phyloP scores from a whole-genome alignment of 1,140 invertebrate genomes.

The Oscheius sp. region DNA sequence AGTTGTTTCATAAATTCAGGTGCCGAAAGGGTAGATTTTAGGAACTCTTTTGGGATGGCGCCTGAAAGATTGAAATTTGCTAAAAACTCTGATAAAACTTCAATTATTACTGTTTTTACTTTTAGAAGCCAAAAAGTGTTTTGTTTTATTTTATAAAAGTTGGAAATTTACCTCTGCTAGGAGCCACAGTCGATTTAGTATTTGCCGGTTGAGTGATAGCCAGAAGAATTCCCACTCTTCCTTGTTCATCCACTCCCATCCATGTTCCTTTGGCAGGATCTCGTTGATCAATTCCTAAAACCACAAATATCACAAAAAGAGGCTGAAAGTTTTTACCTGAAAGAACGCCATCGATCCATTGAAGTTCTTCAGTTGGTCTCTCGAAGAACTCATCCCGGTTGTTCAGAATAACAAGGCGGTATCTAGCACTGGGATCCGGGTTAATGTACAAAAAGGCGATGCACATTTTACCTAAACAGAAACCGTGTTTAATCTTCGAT shows the following conservation, averaged over 20 bases:
- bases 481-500: too few relatives aligned
- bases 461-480: constrained; percentile 5
- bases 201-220: constrained; percentile 45
- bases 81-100: neutral
- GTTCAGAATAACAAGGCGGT: constrained; percentile 45
- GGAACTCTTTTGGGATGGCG: constrained; percentile 34
- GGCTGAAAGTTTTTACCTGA: constrained; percentile 27
- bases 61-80: constrained; percentile 37
- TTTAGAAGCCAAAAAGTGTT: constrained; percentile 8
- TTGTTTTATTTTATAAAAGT: neutral
- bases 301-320: constrained; percentile 1
- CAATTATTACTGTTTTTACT: constrained; percentile 34
- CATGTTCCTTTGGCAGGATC: constrained; percentile 44
- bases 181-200: constrained; percentile 3
- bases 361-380: constrained; percentile 35
- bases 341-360: constrained; percentile 45
- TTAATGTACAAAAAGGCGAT: constrained; percentile 11
- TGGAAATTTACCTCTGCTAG: constrained; percentile 36
- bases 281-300: constrained; percentile 45
- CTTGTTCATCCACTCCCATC: constrained; percentile 42
- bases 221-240: constrained; percentile 44
- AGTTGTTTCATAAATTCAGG: constrained; percentile 27
- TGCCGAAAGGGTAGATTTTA: constrained; percentile 4
- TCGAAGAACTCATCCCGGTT: constrained; percentile 50
- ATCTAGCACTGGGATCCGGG: neutral